Base-by-base conservation (phyloP, 1,140 invertebrate genomes). In the Drosophila insularis region DNA sequence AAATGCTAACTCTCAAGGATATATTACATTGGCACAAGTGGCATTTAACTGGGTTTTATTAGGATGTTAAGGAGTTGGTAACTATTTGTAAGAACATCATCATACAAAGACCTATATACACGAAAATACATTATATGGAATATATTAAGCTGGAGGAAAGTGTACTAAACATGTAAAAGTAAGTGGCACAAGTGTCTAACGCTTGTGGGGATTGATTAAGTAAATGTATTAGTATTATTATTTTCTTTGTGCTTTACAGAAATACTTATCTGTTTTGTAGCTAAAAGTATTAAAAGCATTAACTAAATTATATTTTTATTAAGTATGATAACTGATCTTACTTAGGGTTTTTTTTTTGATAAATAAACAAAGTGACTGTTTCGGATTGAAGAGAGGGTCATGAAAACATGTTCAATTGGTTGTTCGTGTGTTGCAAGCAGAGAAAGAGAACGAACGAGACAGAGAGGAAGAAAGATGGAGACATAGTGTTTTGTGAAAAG, bases 181-280 rank as follows among this genome's bases (percentile, higher is more conserved):
- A 46, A 2, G 43, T 46, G 14, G 43, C 43, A 46, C 43, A 17
- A 50, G 43, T 8, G 2, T 50, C 17, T 50, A 50, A n/a, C 21
- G 43, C 19, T 50, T 50, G 10, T 50, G 17, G 43, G 8, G 19
- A 21, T 21, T 2, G 17, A 50, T 50, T 11, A 21, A 27, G 27
- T 5, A 5, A 27, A 27, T 27, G 23, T 2, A 50, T 21, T 50
- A 14, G n/a, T 7, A 21, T 50, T 19, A 3, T 50, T 19, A 0
- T 21, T 21, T 50, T 50, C 0, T 21, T 17, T 46, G 7, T 19
- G 35, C 10, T 17, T 50, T 50, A 17, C 17, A 50, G 43, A 40
- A 70, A 85, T 86, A 84, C 80, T 84, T 84, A 84, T 84, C 81
- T 81, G 78, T 74, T 39, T 32, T 63, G 63, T 21, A 21, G 67